These are phyloP conservation scores for Copsychus sechellarum DNA, from an alignment of 2,113 vertebrate species.

Conservation along the genomic window DNA sequence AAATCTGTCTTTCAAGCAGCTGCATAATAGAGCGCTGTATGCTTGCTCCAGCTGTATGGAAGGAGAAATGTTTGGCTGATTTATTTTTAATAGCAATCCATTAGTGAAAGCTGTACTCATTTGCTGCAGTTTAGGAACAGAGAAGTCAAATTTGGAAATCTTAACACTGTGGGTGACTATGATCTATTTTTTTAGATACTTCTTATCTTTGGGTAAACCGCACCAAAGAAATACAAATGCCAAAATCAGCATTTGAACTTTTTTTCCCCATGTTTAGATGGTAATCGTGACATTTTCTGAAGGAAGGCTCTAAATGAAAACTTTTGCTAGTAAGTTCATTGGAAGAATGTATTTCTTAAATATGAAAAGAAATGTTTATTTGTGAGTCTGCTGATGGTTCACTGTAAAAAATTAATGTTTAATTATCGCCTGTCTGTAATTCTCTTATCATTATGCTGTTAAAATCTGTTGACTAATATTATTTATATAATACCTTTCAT, in stretches of 20 bases:
- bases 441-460: not conserved
- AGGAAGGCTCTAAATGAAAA: not conserved
- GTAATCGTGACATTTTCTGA: slow-evolving; percentile 34
- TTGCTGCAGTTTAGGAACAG: not conserved
- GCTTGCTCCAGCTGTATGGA: not conserved
- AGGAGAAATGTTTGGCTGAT: not conserved
- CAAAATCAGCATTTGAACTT: slow-evolving; percentile 22
- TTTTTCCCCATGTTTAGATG: not conserved
- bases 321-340: not conserved
- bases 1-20: slow-evolving; percentile 8
- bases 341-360: not conserved
- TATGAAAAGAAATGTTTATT: not conserved
- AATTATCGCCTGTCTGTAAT: not conserved
- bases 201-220: slow-evolving; percentile 13
- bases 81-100: slow-evolving; percentile 31
- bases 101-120: slow-evolving; percentile 1
- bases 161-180: not conserved
- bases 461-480: not conserved
- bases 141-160: not conserved
- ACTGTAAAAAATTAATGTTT: not conserved
- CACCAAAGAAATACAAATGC: slow-evolving; percentile 8
- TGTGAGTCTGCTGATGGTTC: not conserved
- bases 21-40: not conserved
- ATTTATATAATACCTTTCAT: not conserved
- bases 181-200: not conserved